Conservation (phyloP, 2,113 vertebrate species). For the Chrysemys picta region DNA sequence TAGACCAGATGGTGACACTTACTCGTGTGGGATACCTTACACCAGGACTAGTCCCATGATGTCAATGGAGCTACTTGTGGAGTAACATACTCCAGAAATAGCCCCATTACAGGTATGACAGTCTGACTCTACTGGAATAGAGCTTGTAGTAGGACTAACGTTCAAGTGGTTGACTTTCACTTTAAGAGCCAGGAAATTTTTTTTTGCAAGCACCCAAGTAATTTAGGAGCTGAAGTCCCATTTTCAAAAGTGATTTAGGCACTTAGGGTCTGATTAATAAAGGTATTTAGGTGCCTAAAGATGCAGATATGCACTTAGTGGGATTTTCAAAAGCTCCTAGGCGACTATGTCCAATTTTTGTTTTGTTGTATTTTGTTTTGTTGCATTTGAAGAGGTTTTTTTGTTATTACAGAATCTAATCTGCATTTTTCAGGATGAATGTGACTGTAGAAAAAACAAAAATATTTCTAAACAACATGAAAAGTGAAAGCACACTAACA, state of each 20-base stretch:
- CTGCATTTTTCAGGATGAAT: neutral
- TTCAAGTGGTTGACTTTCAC: neutral
- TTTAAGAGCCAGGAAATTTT: constrained; percentile 36
- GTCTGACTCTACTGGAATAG: neutral
- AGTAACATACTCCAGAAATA: constrained; percentile 14
- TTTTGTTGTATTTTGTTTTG: neutral
- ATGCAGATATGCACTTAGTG: neutral
- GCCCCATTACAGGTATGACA: neutral
- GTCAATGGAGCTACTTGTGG: constrained; percentile 6
- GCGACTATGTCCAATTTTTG: neutral
- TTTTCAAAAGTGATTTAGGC: constrained; percentile 57
- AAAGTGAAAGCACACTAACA: neutral
- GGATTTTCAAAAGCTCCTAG: neutral
- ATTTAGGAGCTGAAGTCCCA: constrained; percentile 28
- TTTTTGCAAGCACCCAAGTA: constrained; percentile 39
- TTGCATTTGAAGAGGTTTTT: neutral
- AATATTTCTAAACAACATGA: neutral
- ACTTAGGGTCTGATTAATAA: neutral
- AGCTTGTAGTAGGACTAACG: neutral
- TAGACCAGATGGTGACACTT: neutral
- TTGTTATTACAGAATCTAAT: neutral
- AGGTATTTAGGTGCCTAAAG: neutral
- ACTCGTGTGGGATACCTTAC: constrained; percentile 43
- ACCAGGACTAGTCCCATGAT: constrained; percentile 37
- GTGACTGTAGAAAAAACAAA: neutral